Conservation (phyloP, 2,113 vertebrate species). For the Hyaena hyaena region DNA sequence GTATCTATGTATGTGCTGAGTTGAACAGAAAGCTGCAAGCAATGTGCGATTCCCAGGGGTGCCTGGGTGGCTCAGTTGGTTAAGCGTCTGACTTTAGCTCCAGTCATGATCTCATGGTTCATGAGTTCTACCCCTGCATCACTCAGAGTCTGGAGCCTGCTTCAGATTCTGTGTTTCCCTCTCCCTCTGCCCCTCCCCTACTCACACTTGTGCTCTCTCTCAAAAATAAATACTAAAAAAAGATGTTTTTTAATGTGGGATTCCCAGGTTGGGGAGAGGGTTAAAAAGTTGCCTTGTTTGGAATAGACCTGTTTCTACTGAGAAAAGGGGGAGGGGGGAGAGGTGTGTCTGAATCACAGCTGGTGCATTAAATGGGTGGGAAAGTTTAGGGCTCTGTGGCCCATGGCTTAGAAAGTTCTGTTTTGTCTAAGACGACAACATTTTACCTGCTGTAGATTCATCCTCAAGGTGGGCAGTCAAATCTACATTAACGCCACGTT, state of each 20-base stretch:
- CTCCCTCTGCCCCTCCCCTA: too few relatives aligned
- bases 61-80: too few relatives aligned
- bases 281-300: not conserved
- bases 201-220: too few relatives aligned
- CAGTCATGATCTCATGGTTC: too few relatives aligned
- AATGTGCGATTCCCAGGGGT: not conserved
- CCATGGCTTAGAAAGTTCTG: not conserved
- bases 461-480: not conserved
- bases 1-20: not conserved
- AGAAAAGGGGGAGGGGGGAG: not conserved
- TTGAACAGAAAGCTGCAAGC: too few relatives aligned
- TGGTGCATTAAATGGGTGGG: slow-evolving; percentile 42
- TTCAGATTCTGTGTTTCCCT: too few relatives aligned
- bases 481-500: not conserved
- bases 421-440: slow-evolving; percentile 23
- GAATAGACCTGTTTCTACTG: not conserved
- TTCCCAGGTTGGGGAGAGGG: not conserved
- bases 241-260: too few relatives aligned
- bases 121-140: too few relatives aligned
- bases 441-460: not conserved
- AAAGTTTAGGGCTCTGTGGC: not conserved
- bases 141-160: too few relatives aligned
- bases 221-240: too few relatives aligned
- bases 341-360: not conserved
- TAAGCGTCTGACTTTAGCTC: too few relatives aligned